Conservation (phyloP, 2,888 invertebrate species). For the Pachymerium ferrugineum region DNA sequence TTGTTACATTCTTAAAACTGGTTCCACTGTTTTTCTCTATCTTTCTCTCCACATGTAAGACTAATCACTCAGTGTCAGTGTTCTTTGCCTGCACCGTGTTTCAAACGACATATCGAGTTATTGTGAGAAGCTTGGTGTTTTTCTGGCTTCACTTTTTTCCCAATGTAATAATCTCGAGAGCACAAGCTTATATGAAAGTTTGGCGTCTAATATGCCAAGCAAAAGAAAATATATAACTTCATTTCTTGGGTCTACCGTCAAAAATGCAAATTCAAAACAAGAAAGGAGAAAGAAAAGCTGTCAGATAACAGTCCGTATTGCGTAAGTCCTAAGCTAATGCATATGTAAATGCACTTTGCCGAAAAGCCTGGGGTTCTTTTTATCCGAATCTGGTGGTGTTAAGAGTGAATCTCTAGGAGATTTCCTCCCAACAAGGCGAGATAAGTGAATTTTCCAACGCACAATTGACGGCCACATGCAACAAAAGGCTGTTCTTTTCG, state of each 20-base stretch:
- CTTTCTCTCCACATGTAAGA: too few relatives aligned
- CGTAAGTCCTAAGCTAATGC: background rate
- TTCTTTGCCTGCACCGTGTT: background rate
- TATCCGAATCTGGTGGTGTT: background rate
- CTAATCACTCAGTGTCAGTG: background rate
- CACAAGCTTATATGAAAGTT: background rate
- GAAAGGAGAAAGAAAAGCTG: background rate
- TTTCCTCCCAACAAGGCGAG: background rate
- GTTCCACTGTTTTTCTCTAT: too few relatives aligned
- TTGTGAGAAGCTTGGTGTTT: background rate
- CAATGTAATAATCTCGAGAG: background rate
- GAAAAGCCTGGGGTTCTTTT: background rate
- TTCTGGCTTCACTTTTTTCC: background rate
- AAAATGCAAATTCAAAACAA: conserved; percentile 1
- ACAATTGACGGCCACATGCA: background rate
- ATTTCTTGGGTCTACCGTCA: background rate
- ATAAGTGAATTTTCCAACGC: background rate
- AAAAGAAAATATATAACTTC: background rate
- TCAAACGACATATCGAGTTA: background rate
- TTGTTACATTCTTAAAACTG: background rate
- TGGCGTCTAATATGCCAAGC: background rate
- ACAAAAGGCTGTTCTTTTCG: too few relatives aligned
- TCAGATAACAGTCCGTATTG: background rate
- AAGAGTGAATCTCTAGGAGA: background rate
- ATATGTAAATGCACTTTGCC: conserved; percentile 9